Base-by-base conservation (phyloP, 2,888 invertebrate species). In the Ephialtes manifestator region DNA sequence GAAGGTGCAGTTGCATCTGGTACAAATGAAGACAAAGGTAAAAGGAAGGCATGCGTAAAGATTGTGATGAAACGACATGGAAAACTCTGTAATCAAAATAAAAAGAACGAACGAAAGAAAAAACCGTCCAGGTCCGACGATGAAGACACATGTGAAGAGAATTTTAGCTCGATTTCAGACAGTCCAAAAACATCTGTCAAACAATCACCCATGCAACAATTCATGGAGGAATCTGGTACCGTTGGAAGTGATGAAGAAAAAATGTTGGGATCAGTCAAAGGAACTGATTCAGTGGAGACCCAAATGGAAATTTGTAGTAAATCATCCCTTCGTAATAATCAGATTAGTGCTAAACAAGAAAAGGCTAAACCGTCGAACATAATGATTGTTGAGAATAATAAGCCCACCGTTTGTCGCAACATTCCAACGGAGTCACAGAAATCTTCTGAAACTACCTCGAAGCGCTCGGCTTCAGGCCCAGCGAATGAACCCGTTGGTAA, bases 311-410 rank as follows among this genome's bases (percentile, higher is more conserved):
- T 65, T 15, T 31, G 18, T 15, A 46, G 63, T 5, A 65, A 75
- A 55, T 48, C 51, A 13, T 46, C 24, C 24, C n/a, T 15, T 24
- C n/a, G 18, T 7, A 51, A 15, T 15, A 35, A 53, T 4, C 68
- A 74, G 8, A 55, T 68, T 10, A 8, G 18, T 43, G 68, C 20
- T 1, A 53, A 71, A 7, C 55, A 75, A 58, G 53, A 46, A 5
- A 75, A 68, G 5, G 48, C 70, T 4, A 81, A 75, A 39, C 68
- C 77, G 10, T 81, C 77, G 15, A 67, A 77, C n/a, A 74, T 70
- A 7, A 7, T 71, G 0, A 82, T 79, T 28, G 55, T 46, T 7
- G 71, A 18, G 24, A 76, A 76, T n/a, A 65, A 28, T 39, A 65
- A 63, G 51, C 20, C 18, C 31, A 18, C 28, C 18, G 28, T 15